phyloP scores from a whole-genome alignment of 2,113 vertebrate species.

The Artemisiospiza belli region DNA sequence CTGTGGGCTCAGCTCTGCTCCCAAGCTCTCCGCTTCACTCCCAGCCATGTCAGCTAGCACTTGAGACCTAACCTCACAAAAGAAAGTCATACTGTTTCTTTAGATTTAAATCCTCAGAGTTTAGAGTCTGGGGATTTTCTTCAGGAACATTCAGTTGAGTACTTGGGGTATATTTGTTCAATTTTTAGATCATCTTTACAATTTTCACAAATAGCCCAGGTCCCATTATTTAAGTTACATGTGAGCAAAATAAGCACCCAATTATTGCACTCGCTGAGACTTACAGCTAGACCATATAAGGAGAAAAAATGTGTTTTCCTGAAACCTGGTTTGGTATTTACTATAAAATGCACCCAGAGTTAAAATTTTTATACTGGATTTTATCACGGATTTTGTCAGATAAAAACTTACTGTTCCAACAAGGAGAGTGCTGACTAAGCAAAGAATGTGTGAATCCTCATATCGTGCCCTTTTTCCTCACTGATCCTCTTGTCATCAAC shows the following conservation, averaged over 20 bases:
- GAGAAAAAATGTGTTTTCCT: constrained; percentile 53
- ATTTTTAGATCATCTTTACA: neutral
- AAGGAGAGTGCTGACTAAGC: neutral
- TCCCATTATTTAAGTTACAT: neutral
- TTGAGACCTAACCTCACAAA: neutral
- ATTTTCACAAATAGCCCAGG: neutral
- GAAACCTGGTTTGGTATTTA: constrained; percentile 34
- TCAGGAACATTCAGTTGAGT: neutral
- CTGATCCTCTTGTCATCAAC: neutral
- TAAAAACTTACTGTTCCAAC: neutral
- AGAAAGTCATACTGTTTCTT: neutral
- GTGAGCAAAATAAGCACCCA: neutral
- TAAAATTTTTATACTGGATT: neutral
- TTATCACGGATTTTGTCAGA: neutral
- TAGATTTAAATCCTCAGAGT: neutral
- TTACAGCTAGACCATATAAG: constrained; percentile 49
- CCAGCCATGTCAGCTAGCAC: neutral
- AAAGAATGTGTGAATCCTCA: neutral
- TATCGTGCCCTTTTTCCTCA: fast-evolving
- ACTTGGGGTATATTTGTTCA: neutral
- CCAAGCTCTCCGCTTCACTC: fast-evolving
- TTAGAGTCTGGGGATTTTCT: neutral
- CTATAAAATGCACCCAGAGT: neutral
- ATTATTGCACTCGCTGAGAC: neutral
- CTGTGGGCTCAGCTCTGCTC: neutral